Evolutionary conservation across 1,140 invertebrate species (phyloP), one percentile per base, ranked within the genome.

Genomic region (Acromyrmex heyeri): DNA sequence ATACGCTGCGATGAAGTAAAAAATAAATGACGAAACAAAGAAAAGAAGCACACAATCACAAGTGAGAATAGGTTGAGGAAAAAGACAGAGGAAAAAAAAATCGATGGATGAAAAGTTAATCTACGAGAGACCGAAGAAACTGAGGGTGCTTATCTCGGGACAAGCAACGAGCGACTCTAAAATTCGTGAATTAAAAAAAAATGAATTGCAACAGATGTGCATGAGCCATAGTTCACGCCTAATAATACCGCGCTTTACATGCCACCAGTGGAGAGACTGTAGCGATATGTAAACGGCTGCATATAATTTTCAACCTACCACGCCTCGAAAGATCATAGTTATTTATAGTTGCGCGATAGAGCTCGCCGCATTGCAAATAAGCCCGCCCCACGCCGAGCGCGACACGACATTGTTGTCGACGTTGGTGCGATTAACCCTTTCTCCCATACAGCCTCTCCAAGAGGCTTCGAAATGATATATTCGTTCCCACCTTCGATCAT

Each of bases 231-330:
- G 81, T 87, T 88, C 27, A 88, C 86, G 76, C 69, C 69, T 44
- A 44, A 44, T 27, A 82, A 44, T 27, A 82, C 44, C 67, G 55
- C 27, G 67, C 62, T 65, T 72, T 48, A 55, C 50, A 18, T 30
- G 24, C 10, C 79, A 27, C 64, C 38, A 53, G 30, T 34, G 50
- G 86, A 73, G 64, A 24, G 34, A 34, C 24, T 44, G 48, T 12
- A 50, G 48, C 12, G 59, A 50, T 44, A 88, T 88, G 87, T 73
- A 87, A 87, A 88, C 64, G 61, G 50, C 79, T 50, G 38, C 61
- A 65, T 87, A 87, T 88, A 88, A 87, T 88, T 88, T 87, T 88
- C 87, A 69, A 50, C 53, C 86, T 76, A 76, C 86, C 87, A 75
- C 86, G 69, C 87, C 87, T 88, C 62, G 53, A 87, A 82, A 55